A percentile compares a stretch with the other conserved stretches of the same genome.
Conservation (phyloP, 2,797 vertebrate genomes). For the Thaleichthys pacificus region DNA sequence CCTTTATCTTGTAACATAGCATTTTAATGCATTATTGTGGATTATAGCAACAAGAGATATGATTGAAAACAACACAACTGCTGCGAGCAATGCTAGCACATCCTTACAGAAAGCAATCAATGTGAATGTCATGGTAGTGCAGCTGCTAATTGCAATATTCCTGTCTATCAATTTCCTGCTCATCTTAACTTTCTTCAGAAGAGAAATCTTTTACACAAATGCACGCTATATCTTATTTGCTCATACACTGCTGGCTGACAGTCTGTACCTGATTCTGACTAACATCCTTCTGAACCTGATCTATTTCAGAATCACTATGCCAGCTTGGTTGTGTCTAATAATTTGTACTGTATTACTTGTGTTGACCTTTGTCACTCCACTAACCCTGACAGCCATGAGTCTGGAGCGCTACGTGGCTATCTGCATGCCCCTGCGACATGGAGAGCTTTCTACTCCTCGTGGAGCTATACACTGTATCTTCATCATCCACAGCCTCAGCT, state of each 20-base stretch:
- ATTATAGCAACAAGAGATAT: background rate
- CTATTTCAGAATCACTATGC: constrained; percentile 9
- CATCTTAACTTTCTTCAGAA: constrained; percentile 55
- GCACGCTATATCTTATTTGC: constrained; percentile 67
- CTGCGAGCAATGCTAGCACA: background rate
- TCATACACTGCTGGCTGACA: constrained; percentile 54
- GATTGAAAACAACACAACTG: constrained; percentile 2
- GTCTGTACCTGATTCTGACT: constrained; percentile 40
- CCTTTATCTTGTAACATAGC: too few species aligned
- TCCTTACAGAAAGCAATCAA: background rate
- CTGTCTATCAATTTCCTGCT: constrained; percentile 58
- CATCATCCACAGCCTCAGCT: constrained; percentile 49
- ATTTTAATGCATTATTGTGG: background rate
- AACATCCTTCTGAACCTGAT: constrained; percentile 20
- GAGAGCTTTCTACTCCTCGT: constrained; percentile 45
- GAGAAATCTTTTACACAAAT: constrained; percentile 49
- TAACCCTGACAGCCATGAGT: constrained; percentile 66
- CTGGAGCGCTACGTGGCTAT: constrained; percentile 68
- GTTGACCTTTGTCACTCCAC: constrained; percentile 42
- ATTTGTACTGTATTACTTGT: background rate
- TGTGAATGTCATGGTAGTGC: constrained; percentile 38
- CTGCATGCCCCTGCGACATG: constrained; percentile 63
- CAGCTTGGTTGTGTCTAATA: constrained; percentile 38
- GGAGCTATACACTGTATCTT: constrained; percentile 32
- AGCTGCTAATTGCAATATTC: constrained; percentile 52